These are phyloP conservation scores for Temnopleurus reevesii DNA, from an alignment of 53 echinoderm and acorn worm genomes.

Conservation along the genomic window DNA sequence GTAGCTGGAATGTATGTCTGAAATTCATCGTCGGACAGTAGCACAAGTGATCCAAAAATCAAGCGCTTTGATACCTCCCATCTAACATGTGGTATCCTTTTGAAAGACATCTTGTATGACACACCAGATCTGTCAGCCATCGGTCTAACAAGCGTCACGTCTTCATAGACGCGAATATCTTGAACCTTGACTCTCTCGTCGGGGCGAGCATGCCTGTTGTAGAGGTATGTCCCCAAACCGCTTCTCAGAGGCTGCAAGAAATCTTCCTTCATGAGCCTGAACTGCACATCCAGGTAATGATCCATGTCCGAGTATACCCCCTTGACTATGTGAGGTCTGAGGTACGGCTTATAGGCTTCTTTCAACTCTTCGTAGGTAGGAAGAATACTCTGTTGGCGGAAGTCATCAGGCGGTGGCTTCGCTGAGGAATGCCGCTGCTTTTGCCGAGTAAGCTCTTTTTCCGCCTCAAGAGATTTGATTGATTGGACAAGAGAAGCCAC, in stretches of 20 bases:
- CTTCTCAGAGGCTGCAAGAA: slow-evolving; percentile 76
- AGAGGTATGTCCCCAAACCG: slow-evolving; percentile 72
- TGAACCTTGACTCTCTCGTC: background rate
- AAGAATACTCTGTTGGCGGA: slow-evolving; percentile 68
- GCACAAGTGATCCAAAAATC: slow-evolving; percentile 76
- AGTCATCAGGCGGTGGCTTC: slow-evolving; percentile 76
- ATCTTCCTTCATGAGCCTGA: slow-evolving; percentile 83
- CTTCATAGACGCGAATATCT: slow-evolving; percentile 56
- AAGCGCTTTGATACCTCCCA: slow-evolving; percentile 84
- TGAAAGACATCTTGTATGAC: slow-evolving; percentile 59
- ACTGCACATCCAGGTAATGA: slow-evolving; percentile 92
- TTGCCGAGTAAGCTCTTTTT: background rate
- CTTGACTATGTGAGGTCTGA: slow-evolving; percentile 71
- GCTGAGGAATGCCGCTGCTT: background rate
- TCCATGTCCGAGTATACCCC: slow-evolving; percentile 70
- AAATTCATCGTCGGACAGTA: slow-evolving; percentile 77
- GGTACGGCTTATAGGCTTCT: slow-evolving; percentile 52
- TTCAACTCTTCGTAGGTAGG: slow-evolving; percentile 68
- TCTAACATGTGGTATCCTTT: slow-evolving; percentile 53
- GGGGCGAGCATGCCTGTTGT: background rate
- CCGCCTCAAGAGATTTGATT: slow-evolving; percentile 3
- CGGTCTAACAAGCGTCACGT: background rate
- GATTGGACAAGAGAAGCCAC: background rate
- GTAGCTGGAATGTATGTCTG: slow-evolving; percentile 66
- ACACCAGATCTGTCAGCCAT: background rate